Percentiles rank a stretch among this genome's conserved stretches.
Evolutionary conservation across 2,888 invertebrate genomes (phyloP).

Genomic region (Siphlonurus alternatus): DNA sequence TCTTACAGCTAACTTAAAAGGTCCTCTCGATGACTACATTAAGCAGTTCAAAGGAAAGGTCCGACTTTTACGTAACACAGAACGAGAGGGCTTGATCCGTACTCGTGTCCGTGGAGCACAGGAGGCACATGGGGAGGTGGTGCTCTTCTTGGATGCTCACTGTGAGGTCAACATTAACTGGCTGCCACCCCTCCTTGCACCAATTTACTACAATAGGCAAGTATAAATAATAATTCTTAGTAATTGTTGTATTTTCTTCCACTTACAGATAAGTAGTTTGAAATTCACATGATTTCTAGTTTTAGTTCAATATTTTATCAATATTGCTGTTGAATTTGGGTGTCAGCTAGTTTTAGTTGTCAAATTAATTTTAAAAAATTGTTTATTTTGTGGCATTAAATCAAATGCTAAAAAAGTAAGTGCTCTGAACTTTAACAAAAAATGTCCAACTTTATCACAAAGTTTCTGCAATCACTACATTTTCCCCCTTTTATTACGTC

Average conservation of each 20-base stretch:
- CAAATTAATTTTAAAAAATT: no score
- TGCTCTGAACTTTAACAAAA: no score
- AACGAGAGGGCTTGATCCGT: conserved; percentile 85
- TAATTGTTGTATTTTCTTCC: background rate
- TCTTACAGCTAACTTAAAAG: conserved; percentile 54
- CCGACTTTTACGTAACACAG: conserved; percentile 66
- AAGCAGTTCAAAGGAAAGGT: conserved; percentile 72
- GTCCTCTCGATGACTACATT: conserved; percentile 70
- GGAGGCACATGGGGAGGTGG: conserved; percentile 85
- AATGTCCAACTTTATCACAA: no score
- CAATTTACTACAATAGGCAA: conserved; percentile 66
- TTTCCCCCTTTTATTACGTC: no score
- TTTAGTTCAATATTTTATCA: background rate
- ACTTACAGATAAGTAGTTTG: background rate
- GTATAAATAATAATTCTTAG: background rate
- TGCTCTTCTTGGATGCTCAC: conserved; percentile 94
- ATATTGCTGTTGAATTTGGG: background rate
- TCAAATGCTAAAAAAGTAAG: no score
- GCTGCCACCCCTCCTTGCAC: conserved; percentile 88
- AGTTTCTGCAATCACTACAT: no score
- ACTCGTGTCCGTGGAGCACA: conserved; percentile 83
- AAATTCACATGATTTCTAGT: background rate
- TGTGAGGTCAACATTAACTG: conserved; percentile 96
- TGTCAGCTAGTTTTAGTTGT: background rate
- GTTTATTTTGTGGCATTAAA: no score